Base-by-base conservation (phyloP, 2,113 vertebrate genomes). In the Mirza zaza region DNA sequence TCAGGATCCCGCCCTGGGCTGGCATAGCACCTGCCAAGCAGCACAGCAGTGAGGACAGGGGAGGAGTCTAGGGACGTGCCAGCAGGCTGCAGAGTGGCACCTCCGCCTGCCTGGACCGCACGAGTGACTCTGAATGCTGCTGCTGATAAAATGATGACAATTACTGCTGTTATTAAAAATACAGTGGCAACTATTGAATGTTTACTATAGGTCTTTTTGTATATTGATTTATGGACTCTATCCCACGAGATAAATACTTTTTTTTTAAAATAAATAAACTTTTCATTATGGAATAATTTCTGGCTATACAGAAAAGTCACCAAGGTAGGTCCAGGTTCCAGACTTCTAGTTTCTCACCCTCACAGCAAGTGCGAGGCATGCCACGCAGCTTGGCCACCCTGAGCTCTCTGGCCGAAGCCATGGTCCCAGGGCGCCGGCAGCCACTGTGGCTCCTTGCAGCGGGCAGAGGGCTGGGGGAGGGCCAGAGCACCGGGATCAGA, bases 21-120 rank as follows among this genome's bases (percentile, higher is more conserved):
- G 90, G 87, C 57, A 14, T 63, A 71, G 94, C 21, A 65, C 95
- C 97, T 98, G 97, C 39, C 86, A 91, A 86, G 15, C 12, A 42
- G 27, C 45, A 50, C 71, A 68, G 61, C 23, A 68, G 48, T 34
- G n/a, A 59, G 20, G 80, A 70, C 23, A 67, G 32, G n/a, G 21
- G 6, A 2, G 32, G 11, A 80, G 23, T 8, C 6, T 29, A 55
- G 36, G 25, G 12, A 18, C 3, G 14, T 23, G 5, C 63, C 70
- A 8, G 21, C 1, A 14, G 27, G 42, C 21, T 61, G n/a, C 13
- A 7, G 20, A 61, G 8, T 17, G 4, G 52, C 39, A 34, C 32
- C 50, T 34, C 52, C 39, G 17, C 63, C 17, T 42, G 61, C 50
- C 70, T 8, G 8, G 42, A 39, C 42, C 45, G 25, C 29, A 39